phyloP scores from a whole-genome alignment of 2,797 vertebrate species.

The Okamejei kenojei region DNA sequence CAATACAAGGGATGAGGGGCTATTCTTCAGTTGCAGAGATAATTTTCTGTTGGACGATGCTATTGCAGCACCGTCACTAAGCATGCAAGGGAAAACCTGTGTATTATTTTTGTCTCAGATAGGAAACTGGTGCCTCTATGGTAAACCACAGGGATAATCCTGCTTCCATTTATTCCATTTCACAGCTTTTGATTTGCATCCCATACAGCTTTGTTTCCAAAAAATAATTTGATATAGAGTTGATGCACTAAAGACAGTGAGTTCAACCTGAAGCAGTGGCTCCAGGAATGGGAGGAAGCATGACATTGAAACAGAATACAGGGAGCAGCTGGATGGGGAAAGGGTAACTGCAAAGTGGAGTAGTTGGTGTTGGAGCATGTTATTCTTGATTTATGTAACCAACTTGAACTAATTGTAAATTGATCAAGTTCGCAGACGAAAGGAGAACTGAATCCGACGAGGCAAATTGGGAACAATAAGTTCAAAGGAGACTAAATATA shows the following conservation, averaged over 20 bases:
- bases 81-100: not conserved
- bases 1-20: too few species aligned
- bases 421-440: slow-evolving; percentile 7
- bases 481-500: not conserved
- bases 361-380: not conserved
- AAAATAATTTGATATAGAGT: not conserved
- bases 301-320: not conserved
- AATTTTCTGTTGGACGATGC: too few species aligned
- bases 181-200: not conserved
- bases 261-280: not conserved
- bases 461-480: not conserved
- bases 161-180: not conserved
- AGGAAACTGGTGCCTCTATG: not conserved
- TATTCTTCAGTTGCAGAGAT: not conserved
- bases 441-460: not conserved
- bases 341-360: not conserved
- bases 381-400: not conserved
- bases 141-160: not conserved
- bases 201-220: not conserved
- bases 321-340: not conserved
- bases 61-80: not conserved
- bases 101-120: not conserved
- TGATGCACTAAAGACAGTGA: not conserved
- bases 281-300: not conserved
- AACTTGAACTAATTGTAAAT: not conserved